Evolutionary conservation across 2,888 invertebrate species (phyloP).

Genomic region (Thysanoteuthis rhombus): DNA sequence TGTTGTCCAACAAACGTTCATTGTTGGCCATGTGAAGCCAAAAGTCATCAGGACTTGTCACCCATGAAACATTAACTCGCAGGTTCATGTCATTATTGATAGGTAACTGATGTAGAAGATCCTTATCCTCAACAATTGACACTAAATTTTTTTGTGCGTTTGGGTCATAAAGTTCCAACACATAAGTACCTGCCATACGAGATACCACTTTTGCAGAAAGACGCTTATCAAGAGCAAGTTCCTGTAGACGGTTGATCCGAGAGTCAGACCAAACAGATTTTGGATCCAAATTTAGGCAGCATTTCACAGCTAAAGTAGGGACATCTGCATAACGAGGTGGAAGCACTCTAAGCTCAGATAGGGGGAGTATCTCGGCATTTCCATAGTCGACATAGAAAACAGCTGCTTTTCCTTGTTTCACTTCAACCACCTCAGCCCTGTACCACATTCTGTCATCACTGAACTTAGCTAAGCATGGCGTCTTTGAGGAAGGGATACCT

Average conservation of each 20-base stretch:
- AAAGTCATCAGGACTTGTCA: conserved; percentile 51
- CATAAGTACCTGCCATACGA: not conserved
- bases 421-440: conserved; percentile 47
- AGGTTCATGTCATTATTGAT: not conserved
- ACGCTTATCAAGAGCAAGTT: conserved; percentile 33
- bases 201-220: conserved; percentile 31
- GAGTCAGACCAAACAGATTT: conserved; percentile 16
- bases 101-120: not conserved
- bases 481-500: conserved; percentile 38
- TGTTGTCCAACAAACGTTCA: conserved; percentile 41
- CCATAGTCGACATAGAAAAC: conserved; percentile 65
- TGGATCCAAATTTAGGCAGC: conserved; percentile 39
- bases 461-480: conserved; percentile 51
- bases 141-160: not conserved
- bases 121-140: not conserved
- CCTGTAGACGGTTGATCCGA: conserved; percentile 23
- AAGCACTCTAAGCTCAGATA: conserved; percentile 47
- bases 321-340: conserved; percentile 45
- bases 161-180: conserved; percentile 18
- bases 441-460: conserved; percentile 57
- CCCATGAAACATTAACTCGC: conserved; percentile 45
- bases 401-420: conserved; percentile 36
- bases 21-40: conserved; percentile 47
- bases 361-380: conserved; percentile 52
- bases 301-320: conserved; percentile 55